phyloP scores from a whole-genome alignment of 1,140 invertebrate species.

The Potamilus streckersoni region DNA sequence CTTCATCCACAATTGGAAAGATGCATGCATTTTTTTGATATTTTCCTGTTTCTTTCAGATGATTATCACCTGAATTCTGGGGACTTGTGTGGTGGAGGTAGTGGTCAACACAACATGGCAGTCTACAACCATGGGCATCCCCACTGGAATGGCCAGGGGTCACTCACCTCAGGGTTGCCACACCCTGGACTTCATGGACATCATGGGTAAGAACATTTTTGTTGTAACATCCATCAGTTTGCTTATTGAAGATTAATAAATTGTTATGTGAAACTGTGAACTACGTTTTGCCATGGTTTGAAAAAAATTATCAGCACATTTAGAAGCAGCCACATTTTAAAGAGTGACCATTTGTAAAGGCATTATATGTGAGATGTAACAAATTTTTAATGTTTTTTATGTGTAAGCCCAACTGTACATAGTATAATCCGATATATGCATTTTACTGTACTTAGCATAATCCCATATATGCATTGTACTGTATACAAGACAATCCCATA shows the following conservation, averaged over 20 bases:
- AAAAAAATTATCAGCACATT: neutral
- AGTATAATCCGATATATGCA: too few species aligned
- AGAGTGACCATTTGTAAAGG: too few species aligned
- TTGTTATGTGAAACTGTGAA: neutral
- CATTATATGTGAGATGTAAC: too few species aligned
- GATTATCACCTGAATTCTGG: constrained; percentile 16
- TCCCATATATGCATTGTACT: too few species aligned
- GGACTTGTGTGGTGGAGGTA: constrained; percentile 15
- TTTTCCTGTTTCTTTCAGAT: constrained; percentile 19
- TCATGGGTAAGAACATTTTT: constrained; percentile 13
- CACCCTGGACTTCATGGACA: constrained; percentile 18
- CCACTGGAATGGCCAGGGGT: constrained; percentile 28
- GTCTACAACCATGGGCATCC: constrained; percentile 25
- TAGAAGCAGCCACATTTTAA: neutral
- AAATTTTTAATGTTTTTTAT: too few species aligned
- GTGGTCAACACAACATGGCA: constrained; percentile 21
- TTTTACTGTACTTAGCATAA: too few species aligned
- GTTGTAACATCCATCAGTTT: neutral
- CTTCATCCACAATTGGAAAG: neutral
- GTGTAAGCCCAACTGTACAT: too few species aligned
- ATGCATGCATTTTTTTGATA: neutral
- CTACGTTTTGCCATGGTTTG: neutral
- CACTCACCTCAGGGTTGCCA: constrained; percentile 25
- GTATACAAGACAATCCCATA: too few species aligned
- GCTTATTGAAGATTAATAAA: neutral